phyloP scores from a whole-genome alignment of 2,113 vertebrate species.

The Hoplias malabaricus region DNA sequence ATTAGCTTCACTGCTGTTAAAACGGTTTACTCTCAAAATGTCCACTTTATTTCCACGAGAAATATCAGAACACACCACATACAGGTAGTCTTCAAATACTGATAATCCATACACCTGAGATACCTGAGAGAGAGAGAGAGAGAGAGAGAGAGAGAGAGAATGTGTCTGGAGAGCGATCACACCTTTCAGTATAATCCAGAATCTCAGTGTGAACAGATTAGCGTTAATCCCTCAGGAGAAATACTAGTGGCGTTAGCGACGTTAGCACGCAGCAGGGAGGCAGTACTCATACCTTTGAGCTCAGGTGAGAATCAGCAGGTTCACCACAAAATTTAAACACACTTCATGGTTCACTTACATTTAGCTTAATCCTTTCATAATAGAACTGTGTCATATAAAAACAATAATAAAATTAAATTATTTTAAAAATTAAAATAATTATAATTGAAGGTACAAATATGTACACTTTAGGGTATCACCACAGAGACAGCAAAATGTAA shows the following conservation, averaged over 20 bases:
- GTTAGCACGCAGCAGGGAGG: not conserved
- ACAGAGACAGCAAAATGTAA: too few species aligned
- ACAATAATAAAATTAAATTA: too few species aligned
- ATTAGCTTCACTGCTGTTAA: constrained; percentile 73
- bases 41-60: constrained; percentile 59
- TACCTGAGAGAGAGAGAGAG: constrained; percentile 70
- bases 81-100: constrained; percentile 85
- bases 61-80: constrained; percentile 72
- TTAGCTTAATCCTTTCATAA: too few species aligned
- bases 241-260: too few species aligned
- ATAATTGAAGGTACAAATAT: too few species aligned
- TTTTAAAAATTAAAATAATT: too few species aligned
- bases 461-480: too few species aligned
- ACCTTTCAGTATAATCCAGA: constrained; percentile 27
- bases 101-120: constrained; percentile 80
- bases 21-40: constrained; percentile 80
- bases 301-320: too few species aligned
- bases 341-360: too few species aligned
- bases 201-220: constrained; percentile 9
- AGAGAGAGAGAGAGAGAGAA: not conserved
- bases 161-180: constrained; percentile 1
- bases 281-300: not conserved
- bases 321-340: too few species aligned
- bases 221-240: constrained; percentile 26
- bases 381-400: too few species aligned